Evolutionary conservation across 2,797 vertebrate genomes (phyloP), one percentile per base, ranked within the genome.

Genomic region (Anguilla marmorata): DNA sequence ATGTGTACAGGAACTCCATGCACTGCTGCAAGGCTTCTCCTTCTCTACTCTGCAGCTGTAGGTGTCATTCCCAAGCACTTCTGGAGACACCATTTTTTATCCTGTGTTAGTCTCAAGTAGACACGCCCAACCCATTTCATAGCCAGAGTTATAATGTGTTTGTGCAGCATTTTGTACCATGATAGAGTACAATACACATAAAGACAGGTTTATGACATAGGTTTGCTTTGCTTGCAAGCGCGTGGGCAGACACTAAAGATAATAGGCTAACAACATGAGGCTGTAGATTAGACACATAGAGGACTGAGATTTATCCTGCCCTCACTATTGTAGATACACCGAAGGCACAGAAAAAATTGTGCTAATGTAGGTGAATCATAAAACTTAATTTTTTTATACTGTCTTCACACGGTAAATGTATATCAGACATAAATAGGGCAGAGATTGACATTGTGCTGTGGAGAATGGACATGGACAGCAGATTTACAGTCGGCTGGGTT

Each of bases 1-100:
- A 86, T 82, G 41, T 82, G 79, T 16, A 8, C 30, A 16, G 6
- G 90, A 88, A 90, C 76, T 45, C 41, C 8, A 45, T 6, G 79
- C 45, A 1, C 41, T 11, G 41, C 79, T 48, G 41, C 21, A 24
- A 45, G 21, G 79, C 21, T n/a, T 82, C 24, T 6, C 6, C 7
- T 45, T 80, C 76, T 24, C 79, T 48, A 19, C 8, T 24, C 2
- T 9, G 24, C 79, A 48, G 79, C 79, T n/a, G 79, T 30, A 50
- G 21, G 7, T 82, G 41, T 82, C 45, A 48, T 16, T 50, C 79
- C 79, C 24, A 14, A 1, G 74, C 4, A 37, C 33, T 79, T 12
- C 3, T 21, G 12, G 30, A 82, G 6, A 21, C 74, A 45, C 33
- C 4, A 3, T 41, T 27, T 21, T 79, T 79, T 45, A 79, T 79